These are phyloP conservation scores for Sphyrna mokarran DNA, from an alignment of 2,113 vertebrate species.

Conservation along the genomic window DNA sequence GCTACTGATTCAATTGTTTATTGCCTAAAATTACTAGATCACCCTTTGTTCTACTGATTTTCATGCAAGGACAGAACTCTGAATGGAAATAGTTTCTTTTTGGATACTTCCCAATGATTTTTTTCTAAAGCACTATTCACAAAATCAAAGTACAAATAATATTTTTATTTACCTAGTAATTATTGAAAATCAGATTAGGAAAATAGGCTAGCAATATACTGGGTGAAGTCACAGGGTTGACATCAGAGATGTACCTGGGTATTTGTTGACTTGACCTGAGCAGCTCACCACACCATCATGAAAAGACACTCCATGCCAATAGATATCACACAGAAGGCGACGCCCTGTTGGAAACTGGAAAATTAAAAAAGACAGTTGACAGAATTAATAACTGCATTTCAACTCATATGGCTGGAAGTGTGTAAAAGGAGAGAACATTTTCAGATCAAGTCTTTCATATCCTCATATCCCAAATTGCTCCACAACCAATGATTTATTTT, in stretches of 20 bases:
- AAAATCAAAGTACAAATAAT: neutral
- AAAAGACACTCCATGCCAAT: constrained; percentile 94
- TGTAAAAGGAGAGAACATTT: neutral
- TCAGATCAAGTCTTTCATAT: neutral
- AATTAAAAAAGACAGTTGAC: constrained; percentile 35
- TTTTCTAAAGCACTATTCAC: neutral
- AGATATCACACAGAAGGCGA: constrained; percentile 86
- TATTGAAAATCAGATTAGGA: neutral
- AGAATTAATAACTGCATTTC: neutral
- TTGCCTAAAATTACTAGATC: neutral
- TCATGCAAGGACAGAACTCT: neutral
- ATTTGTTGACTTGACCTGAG: constrained; percentile 97
- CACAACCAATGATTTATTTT: neutral
- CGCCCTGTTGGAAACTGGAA: constrained; percentile 79
- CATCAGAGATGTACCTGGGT: constrained; percentile 71
- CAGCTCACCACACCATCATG: constrained; percentile 80
- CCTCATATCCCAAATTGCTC: neutral
- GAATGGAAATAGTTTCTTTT: neutral
- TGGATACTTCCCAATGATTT: neutral
- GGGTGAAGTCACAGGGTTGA: neutral
- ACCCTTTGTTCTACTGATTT: neutral
- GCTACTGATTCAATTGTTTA: neutral
- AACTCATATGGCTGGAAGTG: neutral
- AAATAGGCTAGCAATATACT: neutral
- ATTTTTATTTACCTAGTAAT: no score